Percentiles rank a stretch among this genome's conserved stretches.
These are phyloP conservation scores for Cataglyphis albicans DNA, from an alignment of 2,888 invertebrate species.

Conservation along the genomic window DNA sequence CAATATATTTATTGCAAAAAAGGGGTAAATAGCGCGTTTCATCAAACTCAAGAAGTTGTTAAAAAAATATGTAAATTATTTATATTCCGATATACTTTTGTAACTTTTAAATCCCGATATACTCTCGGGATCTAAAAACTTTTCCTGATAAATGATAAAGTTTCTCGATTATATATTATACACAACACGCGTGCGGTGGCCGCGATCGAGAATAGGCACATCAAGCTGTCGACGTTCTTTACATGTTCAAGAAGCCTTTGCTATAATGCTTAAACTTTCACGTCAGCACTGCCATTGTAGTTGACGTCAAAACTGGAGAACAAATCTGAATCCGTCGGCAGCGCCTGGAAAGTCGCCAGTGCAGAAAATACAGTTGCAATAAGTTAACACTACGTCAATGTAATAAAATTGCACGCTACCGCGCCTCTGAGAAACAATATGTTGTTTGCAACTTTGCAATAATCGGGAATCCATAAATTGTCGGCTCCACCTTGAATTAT, in stretches of 20 bases:
- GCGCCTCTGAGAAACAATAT: constrained; percentile 54
- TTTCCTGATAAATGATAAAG: constrained; percentile 40
- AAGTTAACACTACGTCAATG: constrained; percentile 49
- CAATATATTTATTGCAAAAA: constrained; percentile 16
- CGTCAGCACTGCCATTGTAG: constrained; percentile 65
- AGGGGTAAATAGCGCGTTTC: background rate
- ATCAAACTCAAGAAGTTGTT: background rate
- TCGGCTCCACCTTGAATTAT: background rate
- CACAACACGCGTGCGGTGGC: background rate
- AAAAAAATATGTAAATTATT: background rate
- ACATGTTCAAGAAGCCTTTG: constrained; percentile 47
- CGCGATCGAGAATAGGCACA: constrained; percentile 53
- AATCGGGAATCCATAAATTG: constrained; percentile 59
- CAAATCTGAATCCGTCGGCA: constrained; percentile 60
- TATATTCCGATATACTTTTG: background rate
- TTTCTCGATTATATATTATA: constrained; percentile 19
- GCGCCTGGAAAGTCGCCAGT: constrained; percentile 73
- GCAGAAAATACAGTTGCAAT: constrained; percentile 40
- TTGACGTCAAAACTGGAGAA: constrained; percentile 66
- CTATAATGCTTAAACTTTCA: constrained; percentile 53
- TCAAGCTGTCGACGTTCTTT: constrained; percentile 51
- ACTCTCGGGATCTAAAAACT: constrained; percentile 32
- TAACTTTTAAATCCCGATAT: background rate
- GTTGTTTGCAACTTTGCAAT: constrained; percentile 51
- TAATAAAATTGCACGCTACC: constrained; percentile 30